Evolutionary conservation across 2,113 vertebrate species (phyloP).

Genomic region (Microcebus murinus): DNA sequence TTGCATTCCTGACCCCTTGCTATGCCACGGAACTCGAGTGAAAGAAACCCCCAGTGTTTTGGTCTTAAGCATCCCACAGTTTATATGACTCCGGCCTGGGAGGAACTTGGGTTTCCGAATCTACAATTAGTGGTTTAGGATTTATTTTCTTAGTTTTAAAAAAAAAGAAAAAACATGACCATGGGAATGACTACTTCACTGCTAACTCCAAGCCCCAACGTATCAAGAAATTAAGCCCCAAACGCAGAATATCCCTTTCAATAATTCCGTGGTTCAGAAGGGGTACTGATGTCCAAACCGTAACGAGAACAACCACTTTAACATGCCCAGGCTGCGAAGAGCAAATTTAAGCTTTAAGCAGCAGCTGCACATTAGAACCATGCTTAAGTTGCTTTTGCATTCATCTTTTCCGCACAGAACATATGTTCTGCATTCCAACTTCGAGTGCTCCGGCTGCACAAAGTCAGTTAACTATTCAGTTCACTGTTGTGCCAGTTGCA

Average conservation of each 20-base stretch:
- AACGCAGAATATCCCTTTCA: conserved; percentile 47
- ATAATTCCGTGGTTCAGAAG: conserved; percentile 58
- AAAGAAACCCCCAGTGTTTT: neutral
- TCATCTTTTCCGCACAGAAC: conserved; percentile 74
- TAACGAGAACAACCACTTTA: neutral
- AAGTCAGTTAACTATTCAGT: conserved; percentile 75
- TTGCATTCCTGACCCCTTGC: neutral
- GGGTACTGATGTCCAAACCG: conserved; percentile 37
- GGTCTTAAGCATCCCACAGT: conserved; percentile 34
- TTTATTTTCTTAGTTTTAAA: conserved; percentile 68
- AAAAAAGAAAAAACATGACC: neutral
- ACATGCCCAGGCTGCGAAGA: conserved; percentile 61
- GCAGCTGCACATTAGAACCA: conserved; percentile 76
- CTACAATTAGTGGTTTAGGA: conserved; percentile 67
- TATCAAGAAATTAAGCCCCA: conserved; percentile 47
- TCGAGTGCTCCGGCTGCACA: conserved; percentile 75
- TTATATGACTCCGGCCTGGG: conserved; percentile 49
- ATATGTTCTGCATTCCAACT: conserved; percentile 74
- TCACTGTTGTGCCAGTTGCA: conserved; percentile 66
- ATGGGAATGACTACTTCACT: conserved; percentile 21
- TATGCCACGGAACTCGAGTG: neutral
- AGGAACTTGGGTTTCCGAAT: conserved; percentile 60
- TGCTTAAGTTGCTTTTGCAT: conserved; percentile 64
- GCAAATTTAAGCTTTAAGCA: conserved; percentile 75
- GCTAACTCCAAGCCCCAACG: conserved; percentile 2